phyloP scores from a whole-genome alignment of 92 coral and sea anemone species.

The Epizoanthus rinbou region DNA sequence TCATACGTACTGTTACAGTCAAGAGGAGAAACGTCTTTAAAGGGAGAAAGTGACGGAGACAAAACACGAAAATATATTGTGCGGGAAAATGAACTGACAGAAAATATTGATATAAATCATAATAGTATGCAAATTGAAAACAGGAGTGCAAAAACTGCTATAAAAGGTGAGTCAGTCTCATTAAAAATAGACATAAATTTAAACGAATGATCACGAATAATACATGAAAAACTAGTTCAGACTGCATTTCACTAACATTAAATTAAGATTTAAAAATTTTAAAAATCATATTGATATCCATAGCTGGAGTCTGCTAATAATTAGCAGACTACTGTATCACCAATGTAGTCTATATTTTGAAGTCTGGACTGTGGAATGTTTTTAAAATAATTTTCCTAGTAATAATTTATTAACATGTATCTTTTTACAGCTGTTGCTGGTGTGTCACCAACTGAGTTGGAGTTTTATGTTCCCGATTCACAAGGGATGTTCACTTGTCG shows the following conservation, averaged over 20 bases:
- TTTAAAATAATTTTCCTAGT: too few species aligned
- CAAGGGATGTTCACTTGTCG: constrained; percentile 56
- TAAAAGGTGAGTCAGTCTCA: constrained; percentile 21
- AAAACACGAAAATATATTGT: not conserved
- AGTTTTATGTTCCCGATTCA: constrained; percentile 42
- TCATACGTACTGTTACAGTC: constrained; percentile 9
- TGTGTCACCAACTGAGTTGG: constrained; percentile 46
- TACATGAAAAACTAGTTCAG: too few species aligned
- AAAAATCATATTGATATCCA: too few species aligned
- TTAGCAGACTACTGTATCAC: too few species aligned
- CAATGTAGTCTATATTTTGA: too few species aligned
- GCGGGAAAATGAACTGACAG: not conserved
- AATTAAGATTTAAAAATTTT: too few species aligned
- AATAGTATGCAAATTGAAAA: not conserved
- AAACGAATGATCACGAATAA: too few species aligned
- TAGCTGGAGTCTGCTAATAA: too few species aligned
- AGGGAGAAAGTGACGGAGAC: not conserved
- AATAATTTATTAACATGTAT: too few species aligned
- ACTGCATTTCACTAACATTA: too few species aligned
- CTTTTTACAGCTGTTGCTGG: constrained; percentile 41
- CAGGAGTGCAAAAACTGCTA: not conserved
- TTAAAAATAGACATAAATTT: too few species aligned
- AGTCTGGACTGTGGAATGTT: too few species aligned
- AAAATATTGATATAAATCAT: not conserved
- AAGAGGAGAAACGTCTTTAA: not conserved